Evolutionary conservation across 2,797 vertebrate species (phyloP), one percentile per base, ranked within the genome.

Genomic region (Sebastolobus altivelis): DNA sequence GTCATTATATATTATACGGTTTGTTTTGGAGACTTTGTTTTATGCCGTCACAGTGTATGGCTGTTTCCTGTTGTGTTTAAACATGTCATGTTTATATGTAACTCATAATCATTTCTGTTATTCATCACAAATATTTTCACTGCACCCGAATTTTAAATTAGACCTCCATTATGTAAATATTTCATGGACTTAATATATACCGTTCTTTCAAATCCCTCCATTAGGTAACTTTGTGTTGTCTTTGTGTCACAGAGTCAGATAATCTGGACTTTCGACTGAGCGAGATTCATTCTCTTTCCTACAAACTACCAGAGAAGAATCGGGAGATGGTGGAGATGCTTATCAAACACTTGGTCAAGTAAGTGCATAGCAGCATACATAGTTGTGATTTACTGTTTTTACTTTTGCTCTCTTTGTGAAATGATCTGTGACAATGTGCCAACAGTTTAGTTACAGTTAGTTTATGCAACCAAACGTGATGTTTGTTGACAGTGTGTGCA

Each of bases 221-320:
- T 75, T 40, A 25, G 9, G 2, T 33, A 31, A 77, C 38, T 77
- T 74, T 75, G 20, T 84, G 25, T 83, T 73, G 54, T 79, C 38
- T 68, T 87, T 81, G 58, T 70, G 2, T 90, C 80, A 58, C 86
- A 99, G 99, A 99, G 89, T 99, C 98, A 0, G 98, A 99, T 77
- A 99, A 97, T 90, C 94, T 97, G 88, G 98, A 99, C 94, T 96
- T 96, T 82, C 95, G 98, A 65, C 95, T 98, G 67, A 97, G 97
- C 89, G 97, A 97, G 84, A 98, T 99, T 89, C 98, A 99, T 43
- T 95, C 96, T 0, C 93, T 99, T 40, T 95, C 97, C 83, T 97
- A 99, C 94, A 99, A 98, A 86, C 95, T 99, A 1, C 98, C 98
- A n/a, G 98, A 98, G 82, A 98, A 96, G 92, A 98, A 98, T 85